A percentile compares a stretch with the other conserved stretches of the same genome.
phyloP scores from a whole-genome alignment of 2,113 vertebrate genomes.

The Nycticorax nycticorax region DNA sequence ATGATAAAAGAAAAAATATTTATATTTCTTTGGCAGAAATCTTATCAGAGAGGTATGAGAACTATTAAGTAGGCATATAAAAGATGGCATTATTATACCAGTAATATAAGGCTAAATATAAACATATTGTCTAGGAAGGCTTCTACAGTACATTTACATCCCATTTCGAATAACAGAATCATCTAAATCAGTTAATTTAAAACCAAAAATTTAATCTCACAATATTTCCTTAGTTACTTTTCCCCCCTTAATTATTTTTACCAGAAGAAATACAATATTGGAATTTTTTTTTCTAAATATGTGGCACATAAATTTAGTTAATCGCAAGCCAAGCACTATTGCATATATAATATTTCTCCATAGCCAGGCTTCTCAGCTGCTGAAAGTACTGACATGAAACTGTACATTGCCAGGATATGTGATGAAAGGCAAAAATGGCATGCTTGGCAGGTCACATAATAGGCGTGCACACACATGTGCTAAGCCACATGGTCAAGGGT shows the following conservation, averaged over 20 bases:
- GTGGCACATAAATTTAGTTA: background rate
- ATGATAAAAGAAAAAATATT: background rate
- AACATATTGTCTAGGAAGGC: background rate
- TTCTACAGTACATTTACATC: constrained; percentile 19
- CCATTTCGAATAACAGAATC: constrained; percentile 15
- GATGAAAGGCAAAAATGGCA: background rate
- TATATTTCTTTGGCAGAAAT: constrained; percentile 36
- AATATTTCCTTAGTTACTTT: background rate
- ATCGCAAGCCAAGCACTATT: background rate
- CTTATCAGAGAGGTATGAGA: constrained; percentile 67
- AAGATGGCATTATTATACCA: constrained; percentile 55
- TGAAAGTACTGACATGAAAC: background rate
- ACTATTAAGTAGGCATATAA: constrained; percentile 65
- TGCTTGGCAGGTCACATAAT: background rate
- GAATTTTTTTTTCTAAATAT: background rate
- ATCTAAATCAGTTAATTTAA: constrained; percentile 35
- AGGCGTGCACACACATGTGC: no score
- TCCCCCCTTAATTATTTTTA: background rate
- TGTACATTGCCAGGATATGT: background rate
- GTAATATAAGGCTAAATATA: constrained; percentile 61
- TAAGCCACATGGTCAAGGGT: background rate
- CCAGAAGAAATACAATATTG: background rate
- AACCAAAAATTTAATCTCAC: background rate
- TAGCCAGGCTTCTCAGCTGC: background rate
- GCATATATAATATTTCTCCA: background rate